Evolutionary conservation across 2,113 vertebrate species (phyloP).

Genomic region (Alligator sinensis): DNA sequence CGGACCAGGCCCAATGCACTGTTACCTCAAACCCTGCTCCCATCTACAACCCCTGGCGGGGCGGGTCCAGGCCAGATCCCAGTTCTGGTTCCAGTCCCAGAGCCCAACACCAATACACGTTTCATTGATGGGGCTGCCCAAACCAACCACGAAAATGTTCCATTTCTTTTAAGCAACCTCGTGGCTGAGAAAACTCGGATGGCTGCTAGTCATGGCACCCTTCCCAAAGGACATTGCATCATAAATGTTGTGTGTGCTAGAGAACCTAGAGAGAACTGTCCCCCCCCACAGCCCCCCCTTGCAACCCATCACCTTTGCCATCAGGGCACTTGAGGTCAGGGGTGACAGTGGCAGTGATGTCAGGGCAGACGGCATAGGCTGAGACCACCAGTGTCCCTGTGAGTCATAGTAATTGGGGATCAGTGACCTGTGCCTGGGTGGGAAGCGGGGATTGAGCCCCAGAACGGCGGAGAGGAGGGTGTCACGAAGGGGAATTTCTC

Average conservation of each 20-base stretch:
- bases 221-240: neutral
- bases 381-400: constrained; percentile 92
- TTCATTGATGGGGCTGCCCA: no score
- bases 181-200: neutral
- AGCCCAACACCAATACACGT: no score
- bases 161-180: neutral
- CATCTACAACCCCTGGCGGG: neutral
- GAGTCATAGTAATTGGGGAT: neutral
- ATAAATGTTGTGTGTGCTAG: no score
- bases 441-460: neutral
- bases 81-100: no score
- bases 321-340: constrained; percentile 91
- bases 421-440: neutral
- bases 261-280: no score
- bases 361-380: constrained; percentile 90
- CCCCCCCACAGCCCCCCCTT: neutral
- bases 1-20: no score
- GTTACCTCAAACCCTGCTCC: neutral
- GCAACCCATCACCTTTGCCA: constrained; percentile 79
- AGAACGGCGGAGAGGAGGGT: neutral
- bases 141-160: no score
- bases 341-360: constrained; percentile 92
- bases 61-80: no score
- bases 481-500: neutral
- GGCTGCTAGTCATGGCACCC: neutral